These are phyloP conservation scores for Rhizoglyphus robini DNA, from an alignment of 1,140 invertebrate species.

Conservation along the genomic window DNA sequence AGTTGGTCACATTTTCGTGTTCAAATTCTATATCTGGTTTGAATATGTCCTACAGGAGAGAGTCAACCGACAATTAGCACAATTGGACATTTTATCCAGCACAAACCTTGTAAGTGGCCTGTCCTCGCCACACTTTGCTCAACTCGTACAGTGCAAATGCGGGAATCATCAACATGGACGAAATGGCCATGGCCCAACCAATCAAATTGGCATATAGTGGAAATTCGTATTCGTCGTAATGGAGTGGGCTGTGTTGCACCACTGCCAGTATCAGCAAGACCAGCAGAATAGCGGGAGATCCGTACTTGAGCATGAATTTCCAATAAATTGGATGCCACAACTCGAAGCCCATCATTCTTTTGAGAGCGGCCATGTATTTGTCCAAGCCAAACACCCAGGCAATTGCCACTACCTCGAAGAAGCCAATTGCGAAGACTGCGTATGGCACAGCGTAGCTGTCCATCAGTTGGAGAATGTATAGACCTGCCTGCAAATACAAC, in stretches of 20 bases:
- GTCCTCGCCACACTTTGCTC: background rate
- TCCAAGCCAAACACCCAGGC: constrained; percentile 68
- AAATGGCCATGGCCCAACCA: constrained; percentile 41
- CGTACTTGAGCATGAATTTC: constrained; percentile 59
- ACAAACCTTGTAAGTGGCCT: constrained; percentile 1
- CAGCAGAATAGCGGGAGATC: constrained; percentile 58
- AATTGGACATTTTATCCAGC: no score
- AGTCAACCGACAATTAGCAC: no score
- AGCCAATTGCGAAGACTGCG: constrained; percentile 34
- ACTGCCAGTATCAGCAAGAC: constrained; percentile 30
- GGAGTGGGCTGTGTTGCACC: constrained; percentile 37
- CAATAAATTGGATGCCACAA: constrained; percentile 55
- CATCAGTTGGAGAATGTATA: constrained; percentile 37
- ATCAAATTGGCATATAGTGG: constrained; percentile 41
- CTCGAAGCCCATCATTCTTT: constrained; percentile 56
- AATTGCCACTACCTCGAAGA: constrained; percentile 59
- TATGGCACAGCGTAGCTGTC: constrained; percentile 34
- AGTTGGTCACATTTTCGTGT: no score
- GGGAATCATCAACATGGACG: constrained; percentile 42
- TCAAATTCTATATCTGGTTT: no score
- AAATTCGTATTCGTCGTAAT: constrained; percentile 36
- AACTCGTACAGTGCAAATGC: constrained; percentile 23
- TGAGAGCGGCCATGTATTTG: constrained; percentile 60
- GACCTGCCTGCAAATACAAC: constrained; percentile 27
- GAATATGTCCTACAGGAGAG: no score